Evolutionary conservation across 2,888 invertebrate species (phyloP).

Genomic region (Drosophila kanekoi): DNA sequence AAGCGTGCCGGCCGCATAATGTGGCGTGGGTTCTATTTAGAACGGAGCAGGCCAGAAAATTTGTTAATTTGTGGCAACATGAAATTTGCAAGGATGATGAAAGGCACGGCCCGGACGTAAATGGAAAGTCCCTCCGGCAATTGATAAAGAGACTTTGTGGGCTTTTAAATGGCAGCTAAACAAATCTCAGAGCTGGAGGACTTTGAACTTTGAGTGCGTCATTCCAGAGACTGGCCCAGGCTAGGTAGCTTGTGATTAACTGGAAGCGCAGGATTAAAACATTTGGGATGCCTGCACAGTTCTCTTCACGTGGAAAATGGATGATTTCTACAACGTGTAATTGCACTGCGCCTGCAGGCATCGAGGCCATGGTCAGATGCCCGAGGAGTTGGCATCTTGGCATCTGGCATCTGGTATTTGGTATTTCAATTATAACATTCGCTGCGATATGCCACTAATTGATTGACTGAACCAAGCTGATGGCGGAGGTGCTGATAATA

Average conservation of each 20-base stretch:
- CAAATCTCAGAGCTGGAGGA: neutral
- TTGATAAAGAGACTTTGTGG: slow-evolving; percentile 5
- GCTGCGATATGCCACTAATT: slow-evolving; percentile 67
- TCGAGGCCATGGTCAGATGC: slow-evolving; percentile 30
- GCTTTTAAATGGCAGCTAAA: slow-evolving; percentile 6
- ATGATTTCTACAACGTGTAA: slow-evolving; percentile 21
- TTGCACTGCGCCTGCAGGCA: too few species aligned
- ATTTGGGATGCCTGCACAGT: slow-evolving; percentile 50
- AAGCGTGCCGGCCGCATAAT: slow-evolving; percentile 5
- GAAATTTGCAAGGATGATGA: neutral
- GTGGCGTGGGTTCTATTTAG: neutral
- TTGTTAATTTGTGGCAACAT: neutral
- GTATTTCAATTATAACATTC: slow-evolving; percentile 71
- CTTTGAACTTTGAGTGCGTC: neutral
- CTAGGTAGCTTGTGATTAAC: neutral
- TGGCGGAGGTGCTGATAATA: slow-evolving; percentile 70
- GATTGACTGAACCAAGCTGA: slow-evolving; percentile 58
- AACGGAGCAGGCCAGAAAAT: neutral
- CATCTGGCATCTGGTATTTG: slow-evolving; percentile 40
- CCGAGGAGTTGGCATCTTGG: slow-evolving; percentile 26
- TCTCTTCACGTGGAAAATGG: slow-evolving; percentile 5
- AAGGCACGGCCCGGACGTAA: neutral
- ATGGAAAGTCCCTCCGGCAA: neutral
- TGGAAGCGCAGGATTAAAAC: slow-evolving; percentile 44
- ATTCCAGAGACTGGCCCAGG: neutral